Base-by-base conservation (phyloP, 2,888 invertebrate genomes). In the Amphipyra tragopoginis region DNA sequence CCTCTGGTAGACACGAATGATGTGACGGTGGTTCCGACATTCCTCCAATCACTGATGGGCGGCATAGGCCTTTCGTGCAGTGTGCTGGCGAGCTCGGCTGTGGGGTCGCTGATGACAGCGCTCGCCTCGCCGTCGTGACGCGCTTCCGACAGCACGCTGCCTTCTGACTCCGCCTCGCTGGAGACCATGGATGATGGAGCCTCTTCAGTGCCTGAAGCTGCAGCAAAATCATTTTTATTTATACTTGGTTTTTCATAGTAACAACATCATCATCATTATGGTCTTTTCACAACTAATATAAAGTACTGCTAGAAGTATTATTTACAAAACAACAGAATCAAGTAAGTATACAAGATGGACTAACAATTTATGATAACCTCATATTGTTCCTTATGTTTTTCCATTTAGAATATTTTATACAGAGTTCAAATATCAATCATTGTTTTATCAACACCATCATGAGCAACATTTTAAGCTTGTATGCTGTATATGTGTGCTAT, bases 171-270 rank as follows among this genome's bases (percentile, higher is more conserved):
- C 2, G 92, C 93, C 66, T 94, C 94, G 54, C 93, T 93, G 1
- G 94, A 94, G 38, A 93, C 93, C 92, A 94, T 92, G 2, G 93
- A 93, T 10, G 93, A 92, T 11, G 93, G 92, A n/a, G 93, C 90
- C 60, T 94, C 94, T 73, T 94, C 94, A n/a, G 87, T 86, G 5
- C 90, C 92, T 72, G 86, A 82, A 43, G 76, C 84, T 86, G 49
- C 5, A 65, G 50, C 43, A 33, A 44, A 7, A 10, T 5, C 34
- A 6, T 7, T 11, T 48, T 26, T 36, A 10, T 36, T 10, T 1
- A 26, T 3, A n/a, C 5, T n/a, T 26, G 2, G 0, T n/a, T 26
- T 7, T n/a, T 11, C 5, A 6, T 0, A 42, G 21, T 21, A 21
- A 21, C 21, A 21, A 21, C 1, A 21, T 21, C 2, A 21, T 21